Evolutionary conservation across 2,888 invertebrate species (phyloP).

Genomic region (Acanthosepion lycidas): DNA sequence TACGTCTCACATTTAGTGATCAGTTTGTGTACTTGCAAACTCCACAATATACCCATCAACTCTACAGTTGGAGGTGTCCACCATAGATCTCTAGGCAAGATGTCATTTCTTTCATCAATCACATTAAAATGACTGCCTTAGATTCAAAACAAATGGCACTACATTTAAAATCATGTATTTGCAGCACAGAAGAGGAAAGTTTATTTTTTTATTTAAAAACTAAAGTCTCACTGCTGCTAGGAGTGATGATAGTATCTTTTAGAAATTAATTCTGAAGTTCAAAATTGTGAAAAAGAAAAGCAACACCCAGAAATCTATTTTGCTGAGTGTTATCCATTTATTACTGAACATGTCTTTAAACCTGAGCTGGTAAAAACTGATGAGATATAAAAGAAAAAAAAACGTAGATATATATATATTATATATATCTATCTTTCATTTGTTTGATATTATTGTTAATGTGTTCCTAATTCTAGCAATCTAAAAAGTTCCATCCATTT

Average conservation of each 20-base stretch:
- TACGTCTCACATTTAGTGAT: background rate
- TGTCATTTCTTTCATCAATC: background rate
- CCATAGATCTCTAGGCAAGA: background rate
- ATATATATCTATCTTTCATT: background rate
- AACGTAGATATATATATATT: background rate
- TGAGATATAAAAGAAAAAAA: background rate
- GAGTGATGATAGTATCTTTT: background rate
- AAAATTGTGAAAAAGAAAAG: background rate
- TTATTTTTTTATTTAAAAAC: background rate
- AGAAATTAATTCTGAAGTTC: background rate
- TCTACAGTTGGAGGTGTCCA: background rate
- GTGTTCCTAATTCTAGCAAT: background rate
- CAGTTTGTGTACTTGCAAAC: background rate
- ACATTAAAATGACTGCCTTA: background rate
- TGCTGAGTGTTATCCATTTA: background rate
- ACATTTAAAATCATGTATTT: background rate
- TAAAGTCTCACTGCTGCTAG: background rate
- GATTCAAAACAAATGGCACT: background rate
- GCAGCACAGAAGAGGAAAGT: background rate
- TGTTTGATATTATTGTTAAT: constrained; percentile 18
- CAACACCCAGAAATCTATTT: background rate
- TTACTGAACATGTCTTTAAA: background rate
- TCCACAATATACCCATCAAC: background rate
- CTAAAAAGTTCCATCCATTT: background rate
- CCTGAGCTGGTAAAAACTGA: background rate